Percentiles rank a stretch among this genome's conserved stretches.
Conservation (phyloP, 2,888 invertebrate species). For the Deilephila elpenor region DNA sequence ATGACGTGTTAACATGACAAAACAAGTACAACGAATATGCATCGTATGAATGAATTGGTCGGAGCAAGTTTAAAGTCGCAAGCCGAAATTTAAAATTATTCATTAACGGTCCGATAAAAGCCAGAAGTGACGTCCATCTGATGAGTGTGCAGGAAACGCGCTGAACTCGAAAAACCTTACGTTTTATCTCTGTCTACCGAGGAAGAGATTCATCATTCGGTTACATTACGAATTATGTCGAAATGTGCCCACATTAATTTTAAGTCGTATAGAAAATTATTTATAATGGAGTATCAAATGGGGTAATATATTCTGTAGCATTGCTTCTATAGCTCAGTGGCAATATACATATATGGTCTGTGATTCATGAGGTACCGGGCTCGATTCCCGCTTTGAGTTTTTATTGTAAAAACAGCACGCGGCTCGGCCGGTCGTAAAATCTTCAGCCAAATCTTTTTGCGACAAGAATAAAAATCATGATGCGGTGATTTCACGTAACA, state of each 20-base stretch:
- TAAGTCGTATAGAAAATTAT: neutral
- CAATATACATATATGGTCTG: too few species aligned
- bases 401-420: too few species aligned
- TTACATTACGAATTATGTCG: neutral
- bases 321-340: neutral
- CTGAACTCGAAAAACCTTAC: constrained; percentile 15
- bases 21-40: constrained; percentile 2
- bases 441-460: too few species aligned
- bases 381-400: too few species aligned
- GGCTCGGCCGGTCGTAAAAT: too few species aligned
- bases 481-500: too few species aligned
- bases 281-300: neutral
- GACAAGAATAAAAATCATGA: too few species aligned
- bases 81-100: constrained; percentile 11
- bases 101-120: neutral
- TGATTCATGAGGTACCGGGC: too few species aligned
- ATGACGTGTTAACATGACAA: neutral
- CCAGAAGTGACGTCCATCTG: neutral
- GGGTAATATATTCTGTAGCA: neutral
- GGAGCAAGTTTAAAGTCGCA: neutral
- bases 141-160: constrained; percentile 21
- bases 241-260: neutral
- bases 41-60: neutral
- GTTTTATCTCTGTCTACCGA: neutral
- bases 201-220: constrained; percentile 13